Evolutionary conservation across 2,797 vertebrate genomes (phyloP).

Genomic region (Mormyrus hasselquistii): DNA sequence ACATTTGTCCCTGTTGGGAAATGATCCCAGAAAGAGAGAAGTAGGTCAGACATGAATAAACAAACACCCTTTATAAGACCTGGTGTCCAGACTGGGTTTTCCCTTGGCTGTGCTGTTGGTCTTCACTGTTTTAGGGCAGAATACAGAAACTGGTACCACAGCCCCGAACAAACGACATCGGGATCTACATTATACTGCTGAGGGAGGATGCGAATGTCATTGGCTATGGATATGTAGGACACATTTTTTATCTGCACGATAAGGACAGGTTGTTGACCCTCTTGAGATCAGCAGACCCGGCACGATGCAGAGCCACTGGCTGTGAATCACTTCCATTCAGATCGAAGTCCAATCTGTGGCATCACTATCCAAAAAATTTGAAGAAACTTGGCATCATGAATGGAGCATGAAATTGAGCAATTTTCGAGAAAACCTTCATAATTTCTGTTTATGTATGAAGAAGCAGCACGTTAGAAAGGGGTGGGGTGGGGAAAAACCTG

Average conservation of each 20-base stretch:
- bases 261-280: too few species aligned
- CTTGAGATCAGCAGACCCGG: background rate
- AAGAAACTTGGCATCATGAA: background rate
- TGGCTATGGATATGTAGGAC: background rate
- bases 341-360: background rate
- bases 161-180: background rate
- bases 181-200: background rate
- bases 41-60: conserved; percentile 21
- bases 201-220: background rate
- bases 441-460: background rate
- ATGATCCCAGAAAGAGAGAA: background rate
- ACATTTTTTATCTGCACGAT: background rate
- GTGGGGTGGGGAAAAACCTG: background rate
- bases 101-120: background rate
- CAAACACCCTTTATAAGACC: background rate
- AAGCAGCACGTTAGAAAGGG: background rate
- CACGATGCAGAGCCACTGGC: too few species aligned
- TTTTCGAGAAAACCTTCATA: background rate
- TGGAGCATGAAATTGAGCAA: background rate
- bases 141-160: background rate
- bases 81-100: background rate
- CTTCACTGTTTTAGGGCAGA: background rate
- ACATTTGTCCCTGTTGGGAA: background rate
- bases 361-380: background rate
- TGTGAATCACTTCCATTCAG: background rate